Base-by-base conservation (phyloP, 1,140 invertebrate genomes). In the Melitaea cinxia region DNA sequence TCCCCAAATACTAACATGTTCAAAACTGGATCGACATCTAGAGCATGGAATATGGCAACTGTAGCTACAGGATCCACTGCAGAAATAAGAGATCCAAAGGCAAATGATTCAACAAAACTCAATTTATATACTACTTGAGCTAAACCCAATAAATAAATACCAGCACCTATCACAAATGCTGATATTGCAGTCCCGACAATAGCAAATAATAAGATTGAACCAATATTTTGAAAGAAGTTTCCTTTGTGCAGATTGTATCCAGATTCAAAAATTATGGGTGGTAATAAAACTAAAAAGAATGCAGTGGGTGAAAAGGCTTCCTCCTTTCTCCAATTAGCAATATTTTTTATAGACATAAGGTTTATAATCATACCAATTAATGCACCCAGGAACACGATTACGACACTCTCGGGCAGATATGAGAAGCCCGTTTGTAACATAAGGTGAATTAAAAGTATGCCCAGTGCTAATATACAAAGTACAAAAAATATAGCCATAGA, bases 1-100 rank as follows among this genome's bases (percentile, higher is more conserved):
- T 99, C 99, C 24, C 98, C 98, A 93, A 99, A 99, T 0, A 99
- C 98, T 89, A 99, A 96, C 98, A 99, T 99, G 91, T 99, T 99
- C 0, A 99, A 91, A 4, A 99, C 95, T 14, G 97, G 98, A 91
- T 98, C 97, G 0, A 99, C 96, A 90, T 99, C 96, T 1, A 99
- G 90, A 7, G 98, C 98, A 91, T 99, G 97, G 83, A 99, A 99
- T 73, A 99, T 99, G 2, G 99, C 98, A 37, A 99, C 94, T 0
- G 98, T 99, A 10, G 98, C 98, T 5, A 99, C 98, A 3, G 98
- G 98, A 93, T 99, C 98, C 12, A 99, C 98, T 53, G 98, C 98
- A n/a, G 98, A 99, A 82, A 99, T 99, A 26, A 99, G 86, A 1
- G 98, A 99, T 3, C 98, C 98, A 93, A 99, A 99, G 0, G 98